These are phyloP conservation scores for Odontamblyopus rebecca DNA, from an alignment of 2,797 vertebrate genomes.

Conservation along the genomic window DNA sequence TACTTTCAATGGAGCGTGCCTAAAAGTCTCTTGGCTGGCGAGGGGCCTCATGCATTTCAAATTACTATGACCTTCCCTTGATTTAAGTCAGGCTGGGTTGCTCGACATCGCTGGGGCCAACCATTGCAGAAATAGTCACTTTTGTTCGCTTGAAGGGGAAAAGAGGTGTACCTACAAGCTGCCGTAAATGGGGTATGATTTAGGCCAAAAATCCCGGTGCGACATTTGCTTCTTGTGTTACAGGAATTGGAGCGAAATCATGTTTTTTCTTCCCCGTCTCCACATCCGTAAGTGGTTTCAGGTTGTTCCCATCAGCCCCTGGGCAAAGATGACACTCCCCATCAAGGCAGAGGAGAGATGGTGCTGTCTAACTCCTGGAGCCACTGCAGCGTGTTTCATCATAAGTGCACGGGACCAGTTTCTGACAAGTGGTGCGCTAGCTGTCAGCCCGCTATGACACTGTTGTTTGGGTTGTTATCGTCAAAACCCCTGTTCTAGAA, in stretches of 20 bases:
- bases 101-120: conserved; percentile 40
- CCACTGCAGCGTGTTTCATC: conserved; percentile 11
- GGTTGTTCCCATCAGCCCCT: conserved; percentile 67
- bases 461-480: conserved; percentile 3
- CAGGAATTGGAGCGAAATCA: conserved; percentile 54
- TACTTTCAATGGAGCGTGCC: conserved; percentile 68
- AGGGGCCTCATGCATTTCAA: conserved; percentile 74
- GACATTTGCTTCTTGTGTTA: conserved; percentile 40
- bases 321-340: conserved; percentile 67
- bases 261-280: conserved; percentile 49
- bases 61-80: conserved; percentile 62
- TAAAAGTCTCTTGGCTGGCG: conserved; percentile 59
- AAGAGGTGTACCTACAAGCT: conserved; percentile 31
- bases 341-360: conserved; percentile 57
- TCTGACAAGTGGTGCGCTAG: background rate
- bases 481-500: conserved; percentile 3
- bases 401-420: conserved; percentile 32
- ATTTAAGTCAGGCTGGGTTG: conserved; percentile 51
- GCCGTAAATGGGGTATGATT: conserved; percentile 61
- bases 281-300: conserved; percentile 63
- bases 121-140: conserved; percentile 38
- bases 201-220: conserved; percentile 34
- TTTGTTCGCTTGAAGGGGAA: conserved; percentile 43
- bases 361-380: conserved; percentile 33
- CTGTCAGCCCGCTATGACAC: conserved; percentile 1